Evolutionary conservation across 2,113 vertebrate genomes (phyloP).

Genomic region (Drymodes brunneopygia): DNA sequence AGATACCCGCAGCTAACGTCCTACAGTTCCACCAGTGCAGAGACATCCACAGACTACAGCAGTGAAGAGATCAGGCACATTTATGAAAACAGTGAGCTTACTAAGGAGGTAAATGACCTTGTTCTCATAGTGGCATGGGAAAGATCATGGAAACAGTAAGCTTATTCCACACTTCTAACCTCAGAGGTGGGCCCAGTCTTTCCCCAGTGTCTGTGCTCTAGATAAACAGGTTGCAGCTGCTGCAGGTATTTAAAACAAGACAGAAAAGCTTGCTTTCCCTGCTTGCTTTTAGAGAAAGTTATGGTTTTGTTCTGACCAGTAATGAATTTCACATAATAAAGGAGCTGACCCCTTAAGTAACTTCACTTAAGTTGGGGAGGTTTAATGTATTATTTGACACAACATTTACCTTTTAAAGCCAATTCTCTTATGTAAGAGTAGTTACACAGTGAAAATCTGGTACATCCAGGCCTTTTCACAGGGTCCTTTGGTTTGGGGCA

Average conservation of each 20-base stretch:
- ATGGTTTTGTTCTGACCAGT: not conserved
- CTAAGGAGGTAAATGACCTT: slow-evolving; percentile 81
- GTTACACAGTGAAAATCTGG: not conserved
- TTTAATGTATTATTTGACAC: not conserved
- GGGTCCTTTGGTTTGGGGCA: not conserved
- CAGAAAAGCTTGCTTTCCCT: not conserved
- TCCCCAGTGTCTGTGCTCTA: not conserved
- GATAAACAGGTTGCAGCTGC: not conserved
- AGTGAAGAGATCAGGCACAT: slow-evolving; percentile 93
- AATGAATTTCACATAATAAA: not conserved
- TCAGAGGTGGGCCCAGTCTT: not conserved
- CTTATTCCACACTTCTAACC: not conserved
- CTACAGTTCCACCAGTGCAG: slow-evolving; percentile 81
- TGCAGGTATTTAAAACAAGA: not conserved
- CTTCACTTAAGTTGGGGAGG: not conserved
- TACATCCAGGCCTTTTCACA: not conserved
- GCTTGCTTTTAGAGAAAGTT: not conserved
- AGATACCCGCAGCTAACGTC: slow-evolving; percentile 78
- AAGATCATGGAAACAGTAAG: not conserved
- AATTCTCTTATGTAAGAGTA: not conserved
- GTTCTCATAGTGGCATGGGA: not conserved
- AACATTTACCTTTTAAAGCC: not conserved
- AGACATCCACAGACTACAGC: slow-evolving; percentile 88
- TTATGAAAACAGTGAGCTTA: slow-evolving; percentile 91
- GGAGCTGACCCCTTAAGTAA: not conserved